Evolutionary conservation across 2,888 invertebrate species (phyloP).

Genomic region (Podabrus alpinus): DNA sequence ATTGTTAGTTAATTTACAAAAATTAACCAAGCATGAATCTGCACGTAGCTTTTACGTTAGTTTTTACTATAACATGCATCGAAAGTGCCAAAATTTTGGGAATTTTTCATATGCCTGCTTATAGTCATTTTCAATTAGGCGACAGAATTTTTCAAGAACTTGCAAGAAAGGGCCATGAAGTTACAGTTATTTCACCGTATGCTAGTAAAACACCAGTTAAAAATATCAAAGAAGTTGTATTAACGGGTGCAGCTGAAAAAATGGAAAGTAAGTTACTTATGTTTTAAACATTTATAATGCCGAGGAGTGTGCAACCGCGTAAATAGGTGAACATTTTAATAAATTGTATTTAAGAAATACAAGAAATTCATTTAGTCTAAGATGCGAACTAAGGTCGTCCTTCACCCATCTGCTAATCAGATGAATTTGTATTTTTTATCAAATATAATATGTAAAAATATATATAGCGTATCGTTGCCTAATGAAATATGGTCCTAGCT

Average conservation of each 20-base stretch:
- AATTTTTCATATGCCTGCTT: constrained; percentile 37
- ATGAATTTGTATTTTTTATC: too few species aligned
- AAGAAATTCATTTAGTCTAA: too few species aligned
- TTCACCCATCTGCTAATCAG: too few species aligned
- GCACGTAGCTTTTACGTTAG: background rate
- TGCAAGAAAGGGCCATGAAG: constrained; percentile 52
- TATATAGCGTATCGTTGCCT: too few species aligned
- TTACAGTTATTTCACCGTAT: constrained; percentile 44
- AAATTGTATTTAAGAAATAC: too few species aligned
- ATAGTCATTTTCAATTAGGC: constrained; percentile 39
- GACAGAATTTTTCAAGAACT: constrained; percentile 38
- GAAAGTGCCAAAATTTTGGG: constrained; percentile 36
- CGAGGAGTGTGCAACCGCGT: too few species aligned
- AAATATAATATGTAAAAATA: too few species aligned
- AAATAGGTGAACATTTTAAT: too few species aligned
- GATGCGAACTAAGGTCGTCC: too few species aligned
- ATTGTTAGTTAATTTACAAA: background rate
- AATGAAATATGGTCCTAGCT: too few species aligned
- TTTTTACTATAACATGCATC: background rate
- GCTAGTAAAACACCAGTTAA: constrained; percentile 44
- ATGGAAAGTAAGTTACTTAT: background rate
- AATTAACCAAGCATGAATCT: background rate
- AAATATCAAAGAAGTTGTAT: constrained; percentile 41
- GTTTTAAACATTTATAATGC: too few species aligned
- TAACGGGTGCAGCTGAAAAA: background rate